These are phyloP conservation scores for Glyptemys insculpta DNA, from an alignment of 2,797 vertebrate genomes.

Conservation along the genomic window DNA sequence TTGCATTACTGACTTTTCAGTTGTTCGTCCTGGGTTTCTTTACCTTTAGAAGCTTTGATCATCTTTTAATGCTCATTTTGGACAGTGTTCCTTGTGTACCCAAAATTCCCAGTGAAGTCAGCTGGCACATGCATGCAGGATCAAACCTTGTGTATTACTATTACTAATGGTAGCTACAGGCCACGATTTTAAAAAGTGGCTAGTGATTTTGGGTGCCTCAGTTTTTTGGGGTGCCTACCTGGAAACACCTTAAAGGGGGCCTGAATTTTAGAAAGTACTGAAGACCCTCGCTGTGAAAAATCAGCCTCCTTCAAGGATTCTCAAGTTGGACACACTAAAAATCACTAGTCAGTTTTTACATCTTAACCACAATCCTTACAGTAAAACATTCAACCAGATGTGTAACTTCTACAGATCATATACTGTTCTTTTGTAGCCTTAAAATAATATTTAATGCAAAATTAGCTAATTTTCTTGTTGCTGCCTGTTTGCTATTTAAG, in stretches of 20 bases:
- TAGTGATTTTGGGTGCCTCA: slow-evolving; percentile 38
- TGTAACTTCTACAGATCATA: background rate
- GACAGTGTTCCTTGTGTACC: background rate
- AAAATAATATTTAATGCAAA: background rate
- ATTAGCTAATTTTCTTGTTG: slow-evolving; percentile 29
- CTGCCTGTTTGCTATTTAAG: background rate
- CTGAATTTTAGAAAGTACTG: slow-evolving; percentile 58
- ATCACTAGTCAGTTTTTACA: background rate
- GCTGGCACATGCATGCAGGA: background rate
- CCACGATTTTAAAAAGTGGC: slow-evolving; percentile 20
- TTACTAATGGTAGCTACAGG: slow-evolving; percentile 56
- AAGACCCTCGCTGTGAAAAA: background rate
- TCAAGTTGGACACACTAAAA: background rate
- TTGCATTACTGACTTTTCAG: background rate
- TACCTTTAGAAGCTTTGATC: background rate
- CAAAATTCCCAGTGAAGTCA: background rate
- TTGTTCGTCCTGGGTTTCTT: background rate
- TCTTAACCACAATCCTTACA: background rate
- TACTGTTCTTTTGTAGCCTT: background rate
- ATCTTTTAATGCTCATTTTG: background rate
- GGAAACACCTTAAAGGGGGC: slow-evolving; percentile 6
- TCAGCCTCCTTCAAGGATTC: slow-evolving; percentile 7
- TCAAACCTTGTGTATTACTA: slow-evolving; percentile 1
- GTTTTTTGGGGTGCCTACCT: slow-evolving; percentile 31
- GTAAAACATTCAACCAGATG: background rate